Conservation (phyloP, 1,140 invertebrate species). For the Brachionus plicatilis region DNA sequence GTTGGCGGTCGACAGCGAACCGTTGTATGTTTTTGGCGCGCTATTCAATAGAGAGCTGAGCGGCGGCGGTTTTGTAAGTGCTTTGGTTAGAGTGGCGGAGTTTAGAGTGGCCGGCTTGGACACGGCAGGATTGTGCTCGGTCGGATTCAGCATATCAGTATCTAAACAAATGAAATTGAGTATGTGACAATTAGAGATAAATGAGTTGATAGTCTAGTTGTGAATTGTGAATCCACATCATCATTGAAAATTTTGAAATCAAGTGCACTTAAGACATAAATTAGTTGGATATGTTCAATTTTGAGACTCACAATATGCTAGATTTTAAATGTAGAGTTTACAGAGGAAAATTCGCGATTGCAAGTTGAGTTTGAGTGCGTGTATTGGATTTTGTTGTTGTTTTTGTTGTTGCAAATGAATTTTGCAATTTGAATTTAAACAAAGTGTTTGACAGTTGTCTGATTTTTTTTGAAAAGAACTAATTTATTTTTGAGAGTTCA, state of each 20-base stretch:
- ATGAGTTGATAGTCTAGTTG: background rate
- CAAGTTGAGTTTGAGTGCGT: background rate
- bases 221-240: slow-evolving; percentile 38
- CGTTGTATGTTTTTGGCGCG: background rate
- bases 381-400: background rate
- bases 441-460: background rate
- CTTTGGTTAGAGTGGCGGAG: slow-evolving; percentile 25
- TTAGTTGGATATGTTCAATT: background rate
- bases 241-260: background rate
- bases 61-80: slow-evolving; percentile 14
- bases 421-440: background rate
- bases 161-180: background rate
- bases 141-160: background rate
- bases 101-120: background rate
- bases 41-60: background rate
- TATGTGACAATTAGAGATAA: background rate
- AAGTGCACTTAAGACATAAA: background rate
- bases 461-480: background rate
- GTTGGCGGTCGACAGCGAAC: background rate
- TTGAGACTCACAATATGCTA: background rate
- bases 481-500: too few relatives aligned
- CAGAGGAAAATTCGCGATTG: slow-evolving; percentile 18
- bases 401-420: background rate
- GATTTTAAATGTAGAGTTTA: background rate
- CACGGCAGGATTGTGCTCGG: background rate